Base-by-base conservation (phyloP, 2,888 invertebrate species). In the Proisotoma minuta region DNA sequence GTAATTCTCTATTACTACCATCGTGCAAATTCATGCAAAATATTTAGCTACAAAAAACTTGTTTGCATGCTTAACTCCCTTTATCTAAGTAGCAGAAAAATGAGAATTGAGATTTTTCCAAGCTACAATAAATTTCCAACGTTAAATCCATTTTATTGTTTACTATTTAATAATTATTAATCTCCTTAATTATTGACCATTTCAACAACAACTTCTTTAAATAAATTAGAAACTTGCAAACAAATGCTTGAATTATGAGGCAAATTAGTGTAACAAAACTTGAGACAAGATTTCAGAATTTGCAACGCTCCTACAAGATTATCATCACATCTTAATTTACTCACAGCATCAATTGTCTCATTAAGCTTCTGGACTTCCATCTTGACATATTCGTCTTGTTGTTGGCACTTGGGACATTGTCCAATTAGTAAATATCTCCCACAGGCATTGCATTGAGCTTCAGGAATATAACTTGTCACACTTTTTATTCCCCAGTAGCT, bases 131-230 rank as follows among this genome's bases (percentile, higher is more conserved):
- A n/a, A n/a, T n/a, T n/a, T n/a, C n/a, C n/a, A n/a, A n/a, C n/a
- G n/a, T n/a, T n/a, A n/a, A n/a, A n/a, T n/a, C n/a, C n/a, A n/a
- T n/a, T n/a, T n/a, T n/a, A n/a, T n/a, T n/a, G n/a, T n/a, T n/a
- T n/a, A n/a, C n/a, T n/a, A n/a, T n/a, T n/a, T n/a, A n/a, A n/a
- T 20, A 48, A 12, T 8, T 48, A 48, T 58, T 53, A 58, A n/a
- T 59, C 47, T 49, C 18, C 22, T 3, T 5, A 63, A n/a, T n/a
- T n/a, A 48, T 63, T 68, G 28, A 68, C 63, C 23, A 68, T 24
- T 39, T 62, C 60, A n/a, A 68, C 65, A n/a, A 71, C 47, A 22
- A 62, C 61, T 47, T 57, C 39, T 52, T 71, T 71, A 26, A 66
- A 69, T 15, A 68, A 49, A 20, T 66, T 59, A 20, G 69, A 69